Percentiles rank a stretch among this genome's conserved stretches.
These are phyloP conservation scores for Python bivittatus DNA, from an alignment of 2,113 vertebrate genomes.

Conservation along the genomic window DNA sequence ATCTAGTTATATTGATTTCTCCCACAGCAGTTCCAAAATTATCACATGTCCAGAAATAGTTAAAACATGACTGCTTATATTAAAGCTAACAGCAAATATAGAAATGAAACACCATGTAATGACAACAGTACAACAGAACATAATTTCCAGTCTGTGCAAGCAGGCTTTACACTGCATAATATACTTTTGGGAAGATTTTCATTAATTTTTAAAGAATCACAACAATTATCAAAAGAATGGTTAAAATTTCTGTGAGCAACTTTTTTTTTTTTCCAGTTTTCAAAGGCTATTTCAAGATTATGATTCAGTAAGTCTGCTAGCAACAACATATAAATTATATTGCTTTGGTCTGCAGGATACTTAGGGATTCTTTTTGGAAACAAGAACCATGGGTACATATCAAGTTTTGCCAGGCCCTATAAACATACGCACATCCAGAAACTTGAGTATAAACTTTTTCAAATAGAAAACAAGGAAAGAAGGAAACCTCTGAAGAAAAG, in stretches of 20 bases:
- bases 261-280: neutral
- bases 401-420: neutral
- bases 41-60: neutral
- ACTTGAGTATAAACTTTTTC: neutral
- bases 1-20: neutral
- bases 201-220: constrained; percentile 9
- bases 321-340: neutral
- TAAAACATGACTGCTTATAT: constrained; percentile 16
- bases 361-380: neutral
- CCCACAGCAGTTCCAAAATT: neutral
- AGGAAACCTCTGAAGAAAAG: neutral
- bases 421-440: neutral
- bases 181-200: constrained; percentile 15
- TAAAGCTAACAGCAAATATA: constrained; percentile 26
- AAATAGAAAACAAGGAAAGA: neutral
- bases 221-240: neutral
- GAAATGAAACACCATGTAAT: constrained; percentile 29
- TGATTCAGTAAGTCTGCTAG: neutral
- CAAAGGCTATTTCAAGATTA: neutral
- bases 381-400: neutral
- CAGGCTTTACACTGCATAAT: constrained; percentile 11
- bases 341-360: neutral
- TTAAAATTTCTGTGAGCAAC: neutral
- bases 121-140: constrained; percentile 14
- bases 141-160: neutral